These are phyloP conservation scores for Raja brachyura DNA, from an alignment of 2,113 vertebrate genomes.

Conservation along the genomic window DNA sequence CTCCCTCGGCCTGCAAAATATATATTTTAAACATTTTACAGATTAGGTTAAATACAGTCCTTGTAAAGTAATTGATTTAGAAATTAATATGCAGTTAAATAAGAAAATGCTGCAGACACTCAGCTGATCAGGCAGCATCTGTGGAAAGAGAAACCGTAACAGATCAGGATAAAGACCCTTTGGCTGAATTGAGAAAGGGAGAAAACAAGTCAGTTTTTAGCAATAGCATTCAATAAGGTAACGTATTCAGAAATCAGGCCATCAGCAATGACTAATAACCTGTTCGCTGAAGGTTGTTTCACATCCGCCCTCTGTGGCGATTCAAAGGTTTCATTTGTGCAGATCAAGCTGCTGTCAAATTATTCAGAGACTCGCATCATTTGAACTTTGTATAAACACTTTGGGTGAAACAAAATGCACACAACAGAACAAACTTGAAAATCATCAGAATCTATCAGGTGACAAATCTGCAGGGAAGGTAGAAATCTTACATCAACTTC, in stretches of 20 bases:
- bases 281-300: neutral
- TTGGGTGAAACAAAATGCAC: neutral
- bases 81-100: neutral
- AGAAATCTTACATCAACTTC: slow-evolving; percentile 5
- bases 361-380: neutral
- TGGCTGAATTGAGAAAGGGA: no score
- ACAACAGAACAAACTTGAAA: neutral
- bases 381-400: neutral
- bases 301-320: neutral
- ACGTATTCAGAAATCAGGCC: neutral
- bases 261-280: neutral
- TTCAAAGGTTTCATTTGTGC: neutral
- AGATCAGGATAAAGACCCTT: no score
- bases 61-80: neutral
- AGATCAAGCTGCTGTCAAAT: neutral
- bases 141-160: no score
- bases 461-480: neutral
- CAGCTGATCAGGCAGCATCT: no score
- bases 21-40: neutral
- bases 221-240: neutral
- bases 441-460: neutral
- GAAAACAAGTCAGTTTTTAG: no score
- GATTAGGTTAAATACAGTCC: neutral
- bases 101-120: no score
- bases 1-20: neutral